phyloP scores from a whole-genome alignment of 2,113 vertebrate genomes.

The Myotis lucifugus region DNA sequence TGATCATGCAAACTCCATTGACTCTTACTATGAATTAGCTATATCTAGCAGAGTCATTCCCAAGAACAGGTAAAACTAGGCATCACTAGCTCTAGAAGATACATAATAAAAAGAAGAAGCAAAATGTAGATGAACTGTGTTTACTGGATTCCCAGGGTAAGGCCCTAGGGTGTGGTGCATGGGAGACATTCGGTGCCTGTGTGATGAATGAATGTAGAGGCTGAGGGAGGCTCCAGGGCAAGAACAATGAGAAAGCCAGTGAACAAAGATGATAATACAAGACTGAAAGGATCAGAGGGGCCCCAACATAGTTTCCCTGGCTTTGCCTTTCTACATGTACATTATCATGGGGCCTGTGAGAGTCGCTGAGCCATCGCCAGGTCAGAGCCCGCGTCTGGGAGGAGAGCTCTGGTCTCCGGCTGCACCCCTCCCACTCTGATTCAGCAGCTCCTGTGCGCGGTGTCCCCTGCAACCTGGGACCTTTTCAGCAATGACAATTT shows the following conservation, averaged over 20 bases:
- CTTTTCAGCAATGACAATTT: background rate
- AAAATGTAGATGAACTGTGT: background rate
- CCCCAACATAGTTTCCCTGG: background rate
- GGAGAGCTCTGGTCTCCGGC: background rate
- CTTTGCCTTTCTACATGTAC: background rate
- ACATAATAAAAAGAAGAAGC: background rate
- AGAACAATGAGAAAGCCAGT: background rate
- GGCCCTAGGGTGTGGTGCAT: rapidly evolving
- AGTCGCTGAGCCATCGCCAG: background rate
- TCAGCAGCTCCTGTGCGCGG: background rate
- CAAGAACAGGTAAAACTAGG: background rate
- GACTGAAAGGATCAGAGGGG: background rate
- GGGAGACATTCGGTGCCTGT: background rate
- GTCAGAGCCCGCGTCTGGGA: background rate
- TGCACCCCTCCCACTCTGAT: background rate
- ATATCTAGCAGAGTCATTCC: background rate
- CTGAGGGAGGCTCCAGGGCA: background rate
- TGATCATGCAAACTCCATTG: background rate
- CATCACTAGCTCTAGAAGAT: background rate
- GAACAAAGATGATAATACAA: background rate
- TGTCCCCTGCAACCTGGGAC: background rate
- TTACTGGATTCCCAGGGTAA: background rate
- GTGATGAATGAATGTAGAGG: background rate
- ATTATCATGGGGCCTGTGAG: background rate
- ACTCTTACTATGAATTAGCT: background rate